These are phyloP conservation scores for Sanderia malayensis DNA, from an alignment of 30 jellyfish, hydroid and myxozoan species.

Conservation along the genomic window DNA sequence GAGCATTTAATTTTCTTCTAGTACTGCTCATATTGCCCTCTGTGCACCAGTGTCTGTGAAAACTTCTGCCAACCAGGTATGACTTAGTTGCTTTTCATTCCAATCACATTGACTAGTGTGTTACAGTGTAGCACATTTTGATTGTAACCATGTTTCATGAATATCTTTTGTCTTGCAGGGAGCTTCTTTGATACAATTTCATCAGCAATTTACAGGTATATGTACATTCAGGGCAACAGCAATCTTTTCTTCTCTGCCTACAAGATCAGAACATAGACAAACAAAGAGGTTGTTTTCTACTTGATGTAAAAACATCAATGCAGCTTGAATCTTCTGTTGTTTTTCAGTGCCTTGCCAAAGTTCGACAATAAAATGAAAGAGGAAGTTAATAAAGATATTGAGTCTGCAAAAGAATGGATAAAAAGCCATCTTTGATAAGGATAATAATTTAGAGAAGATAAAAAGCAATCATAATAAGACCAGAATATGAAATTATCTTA, in stretches of 20 bases:
- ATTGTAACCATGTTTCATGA: not conserved
- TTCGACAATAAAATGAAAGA: constrained; percentile 52
- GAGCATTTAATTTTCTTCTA: constrained; percentile 6
- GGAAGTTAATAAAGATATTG: constrained; percentile 57
- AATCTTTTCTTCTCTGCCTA: too few species aligned
- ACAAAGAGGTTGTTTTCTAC: too few species aligned
- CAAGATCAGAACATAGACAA: too few species aligned
- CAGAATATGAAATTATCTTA: too few species aligned
- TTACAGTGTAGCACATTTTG: not conserved
- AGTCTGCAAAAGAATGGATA: constrained; percentile 60
- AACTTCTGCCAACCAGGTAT: constrained; percentile 63
- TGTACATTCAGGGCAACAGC: too few species aligned
- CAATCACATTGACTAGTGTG: too few species aligned
- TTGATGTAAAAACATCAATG: too few species aligned
- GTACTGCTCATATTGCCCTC: constrained; percentile 61
- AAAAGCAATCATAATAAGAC: too few species aligned
- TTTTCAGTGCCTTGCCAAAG: constrained; percentile 63
- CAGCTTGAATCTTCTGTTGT: not conserved
- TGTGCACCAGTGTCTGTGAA: constrained; percentile 56
- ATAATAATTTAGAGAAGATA: too few species aligned
- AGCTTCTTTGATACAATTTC: constrained; percentile 63
- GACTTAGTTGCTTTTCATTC: too few species aligned
- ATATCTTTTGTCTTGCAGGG: constrained; percentile 23
- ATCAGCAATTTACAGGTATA: constrained; percentile 62
- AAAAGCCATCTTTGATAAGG: constrained; percentile 25